phyloP scores from a whole-genome alignment of 2,888 invertebrate genomes.

The Julus scandinavius region DNA sequence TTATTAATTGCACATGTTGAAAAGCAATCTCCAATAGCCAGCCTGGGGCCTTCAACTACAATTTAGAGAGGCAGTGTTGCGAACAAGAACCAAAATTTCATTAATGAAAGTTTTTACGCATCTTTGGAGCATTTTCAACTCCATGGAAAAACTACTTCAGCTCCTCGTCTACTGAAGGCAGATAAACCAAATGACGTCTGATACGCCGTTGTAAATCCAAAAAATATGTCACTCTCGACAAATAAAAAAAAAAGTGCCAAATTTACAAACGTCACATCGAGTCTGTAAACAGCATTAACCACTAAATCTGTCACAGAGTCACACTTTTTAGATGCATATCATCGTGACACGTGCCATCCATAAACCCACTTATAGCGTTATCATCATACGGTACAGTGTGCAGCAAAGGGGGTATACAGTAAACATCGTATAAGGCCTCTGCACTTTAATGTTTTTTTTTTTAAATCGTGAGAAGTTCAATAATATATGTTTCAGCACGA shows the following conservation, averaged over 20 bases:
- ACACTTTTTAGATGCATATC: background rate
- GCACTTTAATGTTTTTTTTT: background rate
- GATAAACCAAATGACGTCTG: background rate
- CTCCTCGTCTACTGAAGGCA: background rate
- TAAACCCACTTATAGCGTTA: background rate
- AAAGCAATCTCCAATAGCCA: slow-evolving; percentile 24
- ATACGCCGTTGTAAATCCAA: background rate
- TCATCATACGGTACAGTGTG: background rate
- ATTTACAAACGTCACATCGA: background rate
- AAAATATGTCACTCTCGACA: background rate
- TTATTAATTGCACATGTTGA: slow-evolving; percentile 4
- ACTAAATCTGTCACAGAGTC: background rate
- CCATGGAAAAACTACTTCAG: background rate
- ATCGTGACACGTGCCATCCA: slow-evolving; percentile 8
- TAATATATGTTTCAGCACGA: background rate
- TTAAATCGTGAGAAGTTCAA: background rate
- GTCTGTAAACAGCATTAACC: slow-evolving; percentile 1
- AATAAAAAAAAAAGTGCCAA: background rate
- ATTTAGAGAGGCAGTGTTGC: background rate
- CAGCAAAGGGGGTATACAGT: background rate
- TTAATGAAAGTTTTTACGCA: background rate
- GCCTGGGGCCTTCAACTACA: background rate
- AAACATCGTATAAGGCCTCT: background rate
- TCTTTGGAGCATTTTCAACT: background rate
- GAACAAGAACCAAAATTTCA: background rate